Base-by-base conservation (phyloP, 2,113 vertebrate genomes). In the Chionodraco myersi region DNA sequence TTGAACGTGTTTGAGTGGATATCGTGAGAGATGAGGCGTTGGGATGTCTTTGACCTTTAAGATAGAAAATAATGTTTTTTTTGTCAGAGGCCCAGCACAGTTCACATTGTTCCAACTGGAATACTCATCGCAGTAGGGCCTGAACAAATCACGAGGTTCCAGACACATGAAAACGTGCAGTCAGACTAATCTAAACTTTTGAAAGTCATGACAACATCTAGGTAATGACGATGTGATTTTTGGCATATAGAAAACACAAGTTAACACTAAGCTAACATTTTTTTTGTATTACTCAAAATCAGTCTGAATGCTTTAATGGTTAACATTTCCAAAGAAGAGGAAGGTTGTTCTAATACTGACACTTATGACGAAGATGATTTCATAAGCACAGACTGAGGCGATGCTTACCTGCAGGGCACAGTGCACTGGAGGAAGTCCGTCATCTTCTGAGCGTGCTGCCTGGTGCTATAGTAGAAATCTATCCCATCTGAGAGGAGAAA, bases 381-480 rank as follows among this genome's bases (percentile, higher is more conserved):
- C 41, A 48, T 0, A 36, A 9, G 2, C 66, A 47, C 15, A 16
- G 14, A 18, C 16, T 51, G 45, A 72, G 13, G 53, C 13, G 11
- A 21, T 6, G 66, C 83, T 86, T 94, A 99, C 98, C 97, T 98
- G 92, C 93, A 97, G 66, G 98, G 98, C 69, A 98, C 97, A 0
- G 96, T 98, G 76, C 96, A 97, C 91, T 99, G 97, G 70, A 99
- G 95, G 86, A 99, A 99, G 67, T 99, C 98, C 5, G 97, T 95
- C 97, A 99, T 99, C 94, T 99, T 99, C 94, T 97, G 97, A 48
- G 95, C 97, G 0, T 99, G 96, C 56, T 99, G 98, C 92, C 99
- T 99, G 74, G 96, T 94, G 78, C 94, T 93, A 21, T 96, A 99
- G 91, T 99, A 99, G 82, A 99, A 99, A 95, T 99, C 98, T 88